Percentiles rank a stretch among this genome's conserved stretches.
phyloP scores from a whole-genome alignment of 1,140 invertebrate genomes.

The Rhopalosiphum padi region DNA sequence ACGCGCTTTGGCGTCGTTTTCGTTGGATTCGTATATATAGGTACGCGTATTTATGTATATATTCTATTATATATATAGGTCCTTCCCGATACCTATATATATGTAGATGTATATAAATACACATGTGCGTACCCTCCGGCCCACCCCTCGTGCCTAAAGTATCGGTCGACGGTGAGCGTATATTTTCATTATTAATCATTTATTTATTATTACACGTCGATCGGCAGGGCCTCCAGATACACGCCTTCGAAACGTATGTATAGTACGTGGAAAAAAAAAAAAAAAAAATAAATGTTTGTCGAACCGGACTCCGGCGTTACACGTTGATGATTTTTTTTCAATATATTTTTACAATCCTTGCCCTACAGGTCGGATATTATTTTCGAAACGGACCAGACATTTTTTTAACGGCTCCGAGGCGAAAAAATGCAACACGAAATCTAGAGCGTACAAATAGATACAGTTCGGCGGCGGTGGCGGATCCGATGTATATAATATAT shows the following conservation, averaged over 20 bases:
- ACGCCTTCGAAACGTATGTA: constrained; percentile 31
- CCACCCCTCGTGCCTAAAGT: background rate
- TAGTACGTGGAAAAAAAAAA: background rate
- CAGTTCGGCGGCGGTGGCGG: background rate
- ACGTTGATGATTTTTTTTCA: constrained; percentile 19
- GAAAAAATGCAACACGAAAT: background rate
- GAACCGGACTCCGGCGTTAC: constrained; percentile 38
- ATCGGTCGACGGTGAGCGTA: background rate
- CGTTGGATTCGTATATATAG: background rate
- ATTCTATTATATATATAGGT: background rate
- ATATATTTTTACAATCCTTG: background rate
- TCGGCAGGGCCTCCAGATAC: constrained; percentile 40
- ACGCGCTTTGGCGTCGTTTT: background rate
- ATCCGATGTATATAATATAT: background rate
- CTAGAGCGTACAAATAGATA: background rate
- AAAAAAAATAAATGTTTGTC: constrained; percentile 27
- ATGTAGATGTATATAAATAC: background rate
- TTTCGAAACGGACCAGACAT: background rate
- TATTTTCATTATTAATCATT: constrained; percentile 53
- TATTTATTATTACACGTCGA: constrained; percentile 57
- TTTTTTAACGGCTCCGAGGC: background rate
- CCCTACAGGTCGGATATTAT: background rate
- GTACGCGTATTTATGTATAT: background rate
- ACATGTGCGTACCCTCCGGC: background rate
- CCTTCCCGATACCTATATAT: background rate